These are phyloP conservation scores for Petrocephalus sullivani DNA, from an alignment of 2,797 vertebrate genomes.

Conservation along the genomic window DNA sequence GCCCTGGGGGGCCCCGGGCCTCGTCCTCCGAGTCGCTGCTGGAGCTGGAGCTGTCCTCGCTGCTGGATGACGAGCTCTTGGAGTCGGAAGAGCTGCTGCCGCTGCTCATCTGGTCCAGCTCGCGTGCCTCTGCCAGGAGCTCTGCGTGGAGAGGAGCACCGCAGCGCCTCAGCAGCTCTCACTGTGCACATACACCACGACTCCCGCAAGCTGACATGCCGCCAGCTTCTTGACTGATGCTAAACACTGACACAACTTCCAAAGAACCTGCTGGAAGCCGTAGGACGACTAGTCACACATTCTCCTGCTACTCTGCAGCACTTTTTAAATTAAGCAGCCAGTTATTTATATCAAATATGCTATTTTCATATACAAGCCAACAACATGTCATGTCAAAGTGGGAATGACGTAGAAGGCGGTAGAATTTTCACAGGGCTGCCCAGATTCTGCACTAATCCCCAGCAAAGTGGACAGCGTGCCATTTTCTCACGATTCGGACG, in stretches of 20 bases:
- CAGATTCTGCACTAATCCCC: background rate
- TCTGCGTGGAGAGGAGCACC: conserved; percentile 55
- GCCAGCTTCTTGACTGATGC: background rate
- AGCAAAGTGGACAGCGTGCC: background rate
- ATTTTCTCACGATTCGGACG: background rate
- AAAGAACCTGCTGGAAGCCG: background rate
- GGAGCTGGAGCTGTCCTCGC: conserved; percentile 79
- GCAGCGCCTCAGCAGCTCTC: no score
- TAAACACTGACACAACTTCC: background rate
- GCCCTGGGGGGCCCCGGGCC: conserved; percentile 42
- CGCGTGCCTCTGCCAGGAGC: conserved; percentile 85
- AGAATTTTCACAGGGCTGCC: background rate
- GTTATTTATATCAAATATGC: background rate
- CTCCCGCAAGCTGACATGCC: background rate
- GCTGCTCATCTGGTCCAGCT: conserved; percentile 91
- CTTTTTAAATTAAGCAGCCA: background rate
- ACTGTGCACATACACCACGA: no score
- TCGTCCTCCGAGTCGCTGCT: conserved; percentile 86
- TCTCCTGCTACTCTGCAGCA: background rate
- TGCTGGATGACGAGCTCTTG: conserved; percentile 87
- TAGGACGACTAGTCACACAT: background rate
- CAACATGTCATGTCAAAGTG: background rate
- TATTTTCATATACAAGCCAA: background rate
- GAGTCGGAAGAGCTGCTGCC: conserved; percentile 86
- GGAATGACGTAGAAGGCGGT: background rate